Base-by-base conservation (phyloP, 2,113 vertebrate genomes). In the Grus americana region DNA sequence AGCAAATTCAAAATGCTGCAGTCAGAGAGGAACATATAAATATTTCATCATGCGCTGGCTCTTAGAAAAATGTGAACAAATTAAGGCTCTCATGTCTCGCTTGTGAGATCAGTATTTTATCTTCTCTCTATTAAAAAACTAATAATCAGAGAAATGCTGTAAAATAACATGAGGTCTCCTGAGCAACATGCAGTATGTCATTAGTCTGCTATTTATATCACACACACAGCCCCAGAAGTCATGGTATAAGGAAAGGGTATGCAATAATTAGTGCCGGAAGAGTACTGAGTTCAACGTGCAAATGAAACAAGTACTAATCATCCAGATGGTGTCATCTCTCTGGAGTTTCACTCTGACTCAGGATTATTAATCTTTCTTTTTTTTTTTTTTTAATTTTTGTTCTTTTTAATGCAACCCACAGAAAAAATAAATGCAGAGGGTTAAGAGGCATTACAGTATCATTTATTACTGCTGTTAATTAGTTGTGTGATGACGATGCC, bases 141-240 rank as follows among this genome's bases (percentile, higher is more conserved):
- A 96, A 97, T 96, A 96, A 97, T 93, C 95, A 97, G 85, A 93
- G 95, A 93, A 94, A 91, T 88, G 88, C 92, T 94, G 87, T 95
- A 94, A 95, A 96, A 88, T 97, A 97, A 96, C 90, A 95, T 18
- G 79, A 88, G 67, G 95, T 95, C 95, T 96, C 95, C 93, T 80
- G 95, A 96, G 96, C 88, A 97, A 96, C 92, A 95, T 95, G 90
- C 46, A 18, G 95, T 86, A 88, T 96, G 95, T 97, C 97, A 97
- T 97, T 98, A 98, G 83, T 83, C 72, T 92, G 90, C 95, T 97
- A 96, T 97, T 98, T 98, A 97, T 97, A 97, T 93, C 86, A 62
- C 75, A 93, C 75, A 49, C 93, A 91, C 38, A 93, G 92, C 92
- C 95, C 93, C 95, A 95, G 91, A 97, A 97, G 96, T 90, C 97